Conservation (phyloP, 2,888 invertebrate species). For the Campoplex nolae region DNA sequence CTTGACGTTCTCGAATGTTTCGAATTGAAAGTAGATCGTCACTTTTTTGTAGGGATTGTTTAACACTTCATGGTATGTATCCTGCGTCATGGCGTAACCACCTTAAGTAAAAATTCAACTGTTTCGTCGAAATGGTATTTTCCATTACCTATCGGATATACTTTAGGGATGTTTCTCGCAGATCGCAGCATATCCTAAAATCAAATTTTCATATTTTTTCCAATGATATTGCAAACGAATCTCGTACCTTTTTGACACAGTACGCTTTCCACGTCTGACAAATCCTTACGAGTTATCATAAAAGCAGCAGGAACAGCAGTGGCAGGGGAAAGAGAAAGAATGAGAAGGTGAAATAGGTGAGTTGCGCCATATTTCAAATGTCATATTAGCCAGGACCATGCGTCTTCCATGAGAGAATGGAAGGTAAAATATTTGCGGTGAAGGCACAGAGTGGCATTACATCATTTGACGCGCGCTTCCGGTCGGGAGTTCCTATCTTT, state of each 20-base stretch:
- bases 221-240: conserved; percentile 17
- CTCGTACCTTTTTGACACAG: conserved; percentile 27
- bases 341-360: conserved; percentile 69
- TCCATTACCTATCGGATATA: neutral
- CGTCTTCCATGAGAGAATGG: conserved; percentile 77
- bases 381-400: conserved; percentile 82
- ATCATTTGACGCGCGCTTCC: conserved; percentile 75
- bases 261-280: conserved; percentile 36
- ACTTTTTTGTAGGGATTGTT: too few relatives aligned
- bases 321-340: conserved; percentile 45
- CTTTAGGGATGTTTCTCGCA: neutral
- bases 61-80: too few relatives aligned
- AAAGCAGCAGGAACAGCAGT: conserved; percentile 3
- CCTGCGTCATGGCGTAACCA: too few relatives aligned
- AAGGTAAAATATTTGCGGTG: conserved; percentile 78
- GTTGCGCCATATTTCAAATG: conserved; percentile 80
- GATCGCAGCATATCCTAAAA: neutral
- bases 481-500: conserved; percentile 64
- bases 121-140: neutral
- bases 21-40: too few relatives aligned
- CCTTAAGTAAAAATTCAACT: neutral
- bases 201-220: conserved; percentile 31
- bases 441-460: conserved; percentile 77
- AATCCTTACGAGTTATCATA: conserved; percentile 32
- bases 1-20: too few relatives aligned